Evolutionary conservation across 2,113 vertebrate species (phyloP).

Genomic region (cattle (Bos taurus)): DNA sequence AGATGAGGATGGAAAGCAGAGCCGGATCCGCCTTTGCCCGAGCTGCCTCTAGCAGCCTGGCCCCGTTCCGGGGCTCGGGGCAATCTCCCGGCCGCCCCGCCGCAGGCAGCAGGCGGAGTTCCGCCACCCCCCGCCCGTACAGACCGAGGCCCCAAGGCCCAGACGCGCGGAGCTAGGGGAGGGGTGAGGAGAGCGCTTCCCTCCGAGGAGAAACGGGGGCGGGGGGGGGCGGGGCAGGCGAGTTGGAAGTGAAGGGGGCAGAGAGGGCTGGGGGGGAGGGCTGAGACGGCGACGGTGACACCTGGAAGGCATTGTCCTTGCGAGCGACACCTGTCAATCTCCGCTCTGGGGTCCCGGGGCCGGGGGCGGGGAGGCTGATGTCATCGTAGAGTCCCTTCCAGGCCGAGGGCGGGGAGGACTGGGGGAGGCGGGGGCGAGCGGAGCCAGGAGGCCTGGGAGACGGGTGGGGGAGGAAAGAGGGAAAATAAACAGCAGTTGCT

Average conservation of each 20-base stretch:
- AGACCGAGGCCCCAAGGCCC: neutral
- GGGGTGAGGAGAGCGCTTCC: too few species aligned
- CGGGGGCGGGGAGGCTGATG: slow-evolving; percentile 57
- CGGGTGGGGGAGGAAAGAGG: neutral
- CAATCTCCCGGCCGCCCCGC: neutral
- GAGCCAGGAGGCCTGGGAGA: neutral
- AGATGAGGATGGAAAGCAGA: neutral
- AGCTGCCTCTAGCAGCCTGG: neutral
- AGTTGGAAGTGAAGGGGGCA: neutral
- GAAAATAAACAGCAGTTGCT: neutral
- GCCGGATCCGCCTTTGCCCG: neutral
- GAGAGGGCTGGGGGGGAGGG: neutral
- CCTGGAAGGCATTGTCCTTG: slow-evolving; percentile 61
- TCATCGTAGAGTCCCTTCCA: slow-evolving; percentile 26
- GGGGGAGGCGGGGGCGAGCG: neutral
- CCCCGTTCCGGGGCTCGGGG: neutral
- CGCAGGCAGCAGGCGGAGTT: neutral
- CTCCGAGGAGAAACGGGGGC: neutral
- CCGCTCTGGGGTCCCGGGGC: neutral
- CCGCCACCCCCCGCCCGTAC: neutral
- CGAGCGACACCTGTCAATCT: slow-evolving; percentile 70
- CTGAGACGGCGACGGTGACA: neutral
- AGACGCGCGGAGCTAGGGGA: neutral
- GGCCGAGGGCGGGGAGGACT: neutral
- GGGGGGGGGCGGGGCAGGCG: neutral